Evolutionary conservation across 2,888 invertebrate genomes (phyloP).

Genomic region (Nymphalis urticae): DNA sequence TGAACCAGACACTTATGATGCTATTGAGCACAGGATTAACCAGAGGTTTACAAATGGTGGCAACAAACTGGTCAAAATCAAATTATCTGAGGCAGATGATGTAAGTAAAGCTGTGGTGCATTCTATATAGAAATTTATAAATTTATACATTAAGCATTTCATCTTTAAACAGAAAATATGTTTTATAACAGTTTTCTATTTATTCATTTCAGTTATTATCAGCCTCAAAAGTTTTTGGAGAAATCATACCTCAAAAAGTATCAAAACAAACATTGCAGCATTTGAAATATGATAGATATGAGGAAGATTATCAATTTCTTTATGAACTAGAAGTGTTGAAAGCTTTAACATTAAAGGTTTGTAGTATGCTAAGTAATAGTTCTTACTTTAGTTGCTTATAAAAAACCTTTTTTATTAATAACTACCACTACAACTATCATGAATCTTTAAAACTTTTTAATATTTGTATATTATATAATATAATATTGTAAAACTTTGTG

Average conservation of each 20-base stretch:
- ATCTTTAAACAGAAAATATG: not conserved
- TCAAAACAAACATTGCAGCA: slow-evolving; percentile 55
- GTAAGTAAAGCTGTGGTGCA: slow-evolving; percentile 62
- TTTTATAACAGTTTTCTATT: not conserved
- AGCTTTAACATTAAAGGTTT: slow-evolving; percentile 79
- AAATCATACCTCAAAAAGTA: slow-evolving; percentile 55
- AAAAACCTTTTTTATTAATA: too few relatives aligned
- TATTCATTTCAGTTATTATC: slow-evolving; percentile 58
- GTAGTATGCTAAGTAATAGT: not conserved
- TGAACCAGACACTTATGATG: slow-evolving; percentile 83
- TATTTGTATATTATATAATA: too few relatives aligned
- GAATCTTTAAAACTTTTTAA: too few relatives aligned
- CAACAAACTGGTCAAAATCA: slow-evolving; percentile 84
- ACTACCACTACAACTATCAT: too few relatives aligned
- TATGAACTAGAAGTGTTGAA: slow-evolving; percentile 83
- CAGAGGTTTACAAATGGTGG: slow-evolving; percentile 83
- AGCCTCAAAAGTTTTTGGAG: slow-evolving; percentile 65
- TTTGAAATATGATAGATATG: slow-evolving; percentile 63
- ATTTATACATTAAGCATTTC: not conserved
- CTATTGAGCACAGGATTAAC: slow-evolving; percentile 80
- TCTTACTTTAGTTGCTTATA: too few relatives aligned
- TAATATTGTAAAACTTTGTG: too few relatives aligned
- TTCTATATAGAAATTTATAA: not conserved
- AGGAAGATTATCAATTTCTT: slow-evolving; percentile 84
- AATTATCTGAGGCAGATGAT: slow-evolving; percentile 83